Base-by-base conservation (phyloP, 2,113 vertebrate species). In the Eptesicus fuscus region DNA sequence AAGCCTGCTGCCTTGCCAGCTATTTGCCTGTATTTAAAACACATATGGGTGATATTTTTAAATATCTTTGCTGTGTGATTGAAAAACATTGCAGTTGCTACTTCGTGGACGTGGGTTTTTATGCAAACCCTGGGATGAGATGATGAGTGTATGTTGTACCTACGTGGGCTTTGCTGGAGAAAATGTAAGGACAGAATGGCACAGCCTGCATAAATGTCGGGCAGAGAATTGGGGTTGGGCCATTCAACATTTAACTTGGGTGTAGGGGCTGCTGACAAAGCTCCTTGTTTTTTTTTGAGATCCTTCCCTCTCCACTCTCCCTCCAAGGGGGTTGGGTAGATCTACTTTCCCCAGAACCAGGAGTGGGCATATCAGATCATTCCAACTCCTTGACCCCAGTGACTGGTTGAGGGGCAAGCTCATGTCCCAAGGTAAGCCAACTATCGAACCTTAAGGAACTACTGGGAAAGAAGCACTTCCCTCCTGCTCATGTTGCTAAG, bases 11-110 rank as follows among this genome's bases (percentile, higher is more conserved):
- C 82, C 84, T 89, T 93, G 97, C 96, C 96, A 97, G 97, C 96
- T 97, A 96, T 98, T 98, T 97, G 97, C 92, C 96, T 97, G 97
- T 96, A 97, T 97, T 97, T 97, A 96, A 97, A 97, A 97, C 97
- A 97, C 95, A 96, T 97, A 97, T 96, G 96, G 95, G 95, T 97
- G 96, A 96, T 97, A 97, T 97, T 98, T 97, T 97, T 97, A 98
- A 97, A 98, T 97, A 98, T 97, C 96, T 97, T 94, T 89, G 94
- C 96, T 94, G 95, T 97, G 97, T 98, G 96, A 96, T 96, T 96
- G 96, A 96, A 96, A 97, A 98, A 97, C 97, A 97, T 96, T 97
- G 86, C 96, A 96, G 96, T 96, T 97, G 97, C 96, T 97, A 96
- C 88, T 96, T 96, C 90, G 67, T 95, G 93, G 94, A 94, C 90